phyloP scores from a whole-genome alignment of 2,888 invertebrate species.

The Melangyna quadrimaculata region DNA sequence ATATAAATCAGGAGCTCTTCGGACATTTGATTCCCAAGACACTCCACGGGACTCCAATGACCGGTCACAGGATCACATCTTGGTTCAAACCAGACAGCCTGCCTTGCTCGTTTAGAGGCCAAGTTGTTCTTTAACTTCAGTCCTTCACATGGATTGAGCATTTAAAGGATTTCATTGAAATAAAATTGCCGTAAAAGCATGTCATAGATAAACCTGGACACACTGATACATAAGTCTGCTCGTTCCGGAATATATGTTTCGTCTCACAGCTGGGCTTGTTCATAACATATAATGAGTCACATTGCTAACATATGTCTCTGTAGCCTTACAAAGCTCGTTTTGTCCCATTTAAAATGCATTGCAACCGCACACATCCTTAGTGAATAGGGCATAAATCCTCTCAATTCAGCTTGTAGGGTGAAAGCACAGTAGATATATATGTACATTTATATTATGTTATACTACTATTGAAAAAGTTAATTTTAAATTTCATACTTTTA shows the following conservation, averaged over 20 bases:
- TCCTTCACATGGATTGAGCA: constrained; percentile 90
- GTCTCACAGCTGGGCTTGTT: constrained; percentile 90
- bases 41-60: constrained; percentile 91
- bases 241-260: constrained; percentile 92
- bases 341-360: too few species aligned
- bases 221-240: constrained; percentile 89
- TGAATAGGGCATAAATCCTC: too few species aligned
- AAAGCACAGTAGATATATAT: too few species aligned
- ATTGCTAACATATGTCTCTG: constrained; percentile 77
- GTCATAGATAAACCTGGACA: constrained; percentile 85
- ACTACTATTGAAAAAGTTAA: too few species aligned
- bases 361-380: too few species aligned
- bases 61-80: constrained; percentile 88
- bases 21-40: constrained; percentile 84
- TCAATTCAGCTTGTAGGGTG: too few species aligned
- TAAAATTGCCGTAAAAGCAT: neutral
- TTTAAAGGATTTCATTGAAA: constrained; percentile 77
- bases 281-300: constrained; percentile 85
- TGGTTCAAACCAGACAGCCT: constrained; percentile 85
- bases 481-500: too few species aligned
- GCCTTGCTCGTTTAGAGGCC: constrained; percentile 85
- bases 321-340: constrained; percentile 83
- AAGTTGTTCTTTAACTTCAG: constrained; percentile 89
- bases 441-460: too few species aligned
- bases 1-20: constrained; percentile 55